Percentiles rank a stretch among this genome's conserved stretches.
phyloP scores from a whole-genome alignment of 2,888 invertebrate species.

The Pharmacophagus antenor region DNA sequence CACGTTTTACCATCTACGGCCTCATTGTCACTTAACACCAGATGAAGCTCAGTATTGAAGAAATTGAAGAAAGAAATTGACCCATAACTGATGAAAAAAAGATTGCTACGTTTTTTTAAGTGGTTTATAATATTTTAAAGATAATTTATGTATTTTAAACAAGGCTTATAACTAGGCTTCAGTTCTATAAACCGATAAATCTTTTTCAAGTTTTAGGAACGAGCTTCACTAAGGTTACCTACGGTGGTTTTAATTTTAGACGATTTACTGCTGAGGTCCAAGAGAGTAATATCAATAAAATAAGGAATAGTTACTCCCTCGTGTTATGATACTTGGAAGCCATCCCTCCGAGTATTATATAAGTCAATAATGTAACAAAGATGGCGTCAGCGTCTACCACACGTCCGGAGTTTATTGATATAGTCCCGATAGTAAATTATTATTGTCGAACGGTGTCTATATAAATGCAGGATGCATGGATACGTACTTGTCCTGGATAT shows the following conservation, averaged over 20 bases:
- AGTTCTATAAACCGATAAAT: too few species aligned
- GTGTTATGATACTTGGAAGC: constrained; percentile 30
- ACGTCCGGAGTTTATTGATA: constrained; percentile 26
- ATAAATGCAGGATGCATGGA: too few species aligned
- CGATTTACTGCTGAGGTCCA: constrained; percentile 15
- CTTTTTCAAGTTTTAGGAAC: background rate
- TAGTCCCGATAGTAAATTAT: constrained; percentile 22
- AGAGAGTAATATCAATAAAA: constrained; percentile 26
- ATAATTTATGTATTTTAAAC: too few species aligned
- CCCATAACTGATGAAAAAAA: too few species aligned
- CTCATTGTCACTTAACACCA: too few species aligned
- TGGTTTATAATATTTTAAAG: too few species aligned
- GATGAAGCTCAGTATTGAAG: too few species aligned
- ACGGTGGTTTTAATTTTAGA: background rate
- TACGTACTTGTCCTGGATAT: constrained; percentile 3
- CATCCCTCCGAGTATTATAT: constrained; percentile 20
- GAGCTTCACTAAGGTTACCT: background rate
- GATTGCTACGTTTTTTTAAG: too few species aligned
- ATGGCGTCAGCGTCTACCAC: constrained; percentile 17
- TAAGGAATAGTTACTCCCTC: constrained; percentile 18
- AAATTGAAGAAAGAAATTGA: too few species aligned
- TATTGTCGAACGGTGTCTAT: constrained; percentile 9
- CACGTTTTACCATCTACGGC: too few species aligned
- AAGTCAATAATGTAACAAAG: constrained; percentile 31
- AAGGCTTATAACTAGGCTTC: too few species aligned